Conservation (phyloP, 2,797 vertebrate species). For the Melanotaenia nigrans region DNA sequence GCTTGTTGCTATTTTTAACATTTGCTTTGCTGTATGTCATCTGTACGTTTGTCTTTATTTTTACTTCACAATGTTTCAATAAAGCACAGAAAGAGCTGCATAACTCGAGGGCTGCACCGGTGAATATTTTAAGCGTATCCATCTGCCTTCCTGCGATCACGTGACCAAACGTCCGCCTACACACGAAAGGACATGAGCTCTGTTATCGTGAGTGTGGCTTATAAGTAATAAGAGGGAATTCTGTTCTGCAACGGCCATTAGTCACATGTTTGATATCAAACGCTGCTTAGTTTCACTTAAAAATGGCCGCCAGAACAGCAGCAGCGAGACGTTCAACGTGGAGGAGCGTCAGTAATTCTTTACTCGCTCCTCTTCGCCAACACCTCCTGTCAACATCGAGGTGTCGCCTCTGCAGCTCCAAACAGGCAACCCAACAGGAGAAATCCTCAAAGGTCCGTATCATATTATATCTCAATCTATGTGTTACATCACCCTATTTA, state of each 20-base stretch:
- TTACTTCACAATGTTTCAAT: too few relatives aligned
- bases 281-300: accelerated
- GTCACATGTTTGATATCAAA: not conserved
- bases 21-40: too few relatives aligned
- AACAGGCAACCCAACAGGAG: constrained; percentile 16
- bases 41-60: too few relatives aligned
- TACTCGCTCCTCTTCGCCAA: not conserved
- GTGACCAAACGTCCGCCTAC: constrained; percentile 19
- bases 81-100: too few relatives aligned
- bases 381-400: not conserved
- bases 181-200: constrained; percentile 45
- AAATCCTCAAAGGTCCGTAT: constrained; percentile 53
- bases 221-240: too few relatives aligned
- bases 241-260: not conserved
- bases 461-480: not conserved
- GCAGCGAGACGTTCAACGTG: constrained; percentile 21
- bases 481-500: not conserved
- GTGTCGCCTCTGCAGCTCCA: constrained; percentile 43
- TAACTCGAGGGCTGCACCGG: not conserved
- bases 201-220: accelerated
- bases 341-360: constrained; percentile 21
- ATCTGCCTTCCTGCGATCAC: constrained; percentile 7
- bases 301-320: constrained; percentile 50
- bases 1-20: too few relatives aligned
- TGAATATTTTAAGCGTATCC: not conserved